phyloP scores from a whole-genome alignment of 2,797 vertebrate genomes.

The Oreochromis mossambicus region DNA sequence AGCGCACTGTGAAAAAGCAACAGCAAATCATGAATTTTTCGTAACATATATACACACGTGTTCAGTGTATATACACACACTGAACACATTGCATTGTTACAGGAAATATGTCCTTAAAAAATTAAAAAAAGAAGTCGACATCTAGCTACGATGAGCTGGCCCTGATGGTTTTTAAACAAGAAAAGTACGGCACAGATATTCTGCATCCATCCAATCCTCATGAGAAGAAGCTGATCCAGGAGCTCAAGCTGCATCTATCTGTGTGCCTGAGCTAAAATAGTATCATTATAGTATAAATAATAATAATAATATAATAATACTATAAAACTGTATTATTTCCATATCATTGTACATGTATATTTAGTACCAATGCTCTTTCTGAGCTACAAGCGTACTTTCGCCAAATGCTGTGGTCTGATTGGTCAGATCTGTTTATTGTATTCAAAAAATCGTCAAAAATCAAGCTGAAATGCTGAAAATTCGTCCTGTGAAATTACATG shows the following conservation, averaged over 20 bases:
- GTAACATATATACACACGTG: not conserved
- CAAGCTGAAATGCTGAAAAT: not conserved
- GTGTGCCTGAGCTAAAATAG: not conserved
- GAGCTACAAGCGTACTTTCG: not conserved
- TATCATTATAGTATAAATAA: not conserved
- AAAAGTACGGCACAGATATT: not conserved
- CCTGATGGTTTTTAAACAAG: not conserved
- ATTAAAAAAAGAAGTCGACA: accelerated
- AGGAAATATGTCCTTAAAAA: not conserved
- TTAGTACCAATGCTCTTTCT: not conserved
- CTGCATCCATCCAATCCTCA: not conserved
- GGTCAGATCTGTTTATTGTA: not conserved
- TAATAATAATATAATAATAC: not conserved
- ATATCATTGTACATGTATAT: not conserved
- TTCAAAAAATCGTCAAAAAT: not conserved
- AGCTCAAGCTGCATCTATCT: not conserved
- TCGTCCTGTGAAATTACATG: not conserved
- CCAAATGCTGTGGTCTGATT: not conserved
- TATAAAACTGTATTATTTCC: not conserved
- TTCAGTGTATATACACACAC: not conserved
- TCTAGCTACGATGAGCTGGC: not conserved
- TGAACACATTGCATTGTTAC: not conserved
- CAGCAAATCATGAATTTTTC: not conserved
- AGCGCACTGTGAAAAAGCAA: not conserved
- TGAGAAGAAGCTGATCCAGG: not conserved